A percentile compares a stretch with the other conserved stretches of the same genome.
Evolutionary conservation across 2,888 invertebrate genomes (phyloP).

Genomic region (Hyles lineata): DNA sequence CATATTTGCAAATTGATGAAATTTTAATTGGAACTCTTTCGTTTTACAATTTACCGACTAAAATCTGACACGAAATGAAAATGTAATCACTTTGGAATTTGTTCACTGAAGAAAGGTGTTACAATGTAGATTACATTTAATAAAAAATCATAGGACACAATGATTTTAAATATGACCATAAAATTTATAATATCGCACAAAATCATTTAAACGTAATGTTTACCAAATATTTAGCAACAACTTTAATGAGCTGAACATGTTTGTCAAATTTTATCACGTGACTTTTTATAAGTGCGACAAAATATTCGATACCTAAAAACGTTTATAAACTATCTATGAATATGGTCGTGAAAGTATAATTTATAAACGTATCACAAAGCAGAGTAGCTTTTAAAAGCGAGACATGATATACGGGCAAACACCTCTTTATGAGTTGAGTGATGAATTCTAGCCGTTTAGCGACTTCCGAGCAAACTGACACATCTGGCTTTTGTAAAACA

Average conservation of each 20-base stretch:
- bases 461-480: background rate
- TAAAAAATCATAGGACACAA: background rate
- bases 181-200: background rate
- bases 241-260: background rate
- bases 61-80: too few species aligned
- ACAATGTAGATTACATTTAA: background rate
- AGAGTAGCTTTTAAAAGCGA: background rate
- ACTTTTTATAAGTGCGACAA: too few species aligned
- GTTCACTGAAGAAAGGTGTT: too few species aligned
- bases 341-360: background rate
- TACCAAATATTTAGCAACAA: background rate
- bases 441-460: background rate
- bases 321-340: too few species aligned
- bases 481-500: constrained; percentile 10
- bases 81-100: too few species aligned
- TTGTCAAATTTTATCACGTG: background rate
- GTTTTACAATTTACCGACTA: too few species aligned
- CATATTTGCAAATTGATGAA: constrained; percentile 2
- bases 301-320: too few species aligned
- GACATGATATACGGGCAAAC: background rate
- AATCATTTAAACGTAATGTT: background rate
- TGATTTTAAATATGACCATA: background rate
- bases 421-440: background rate
- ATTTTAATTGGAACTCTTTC: background rate
- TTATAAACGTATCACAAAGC: background rate